Conservation (phyloP, 2,113 vertebrate genomes). For the Poecilia latipinna region DNA sequence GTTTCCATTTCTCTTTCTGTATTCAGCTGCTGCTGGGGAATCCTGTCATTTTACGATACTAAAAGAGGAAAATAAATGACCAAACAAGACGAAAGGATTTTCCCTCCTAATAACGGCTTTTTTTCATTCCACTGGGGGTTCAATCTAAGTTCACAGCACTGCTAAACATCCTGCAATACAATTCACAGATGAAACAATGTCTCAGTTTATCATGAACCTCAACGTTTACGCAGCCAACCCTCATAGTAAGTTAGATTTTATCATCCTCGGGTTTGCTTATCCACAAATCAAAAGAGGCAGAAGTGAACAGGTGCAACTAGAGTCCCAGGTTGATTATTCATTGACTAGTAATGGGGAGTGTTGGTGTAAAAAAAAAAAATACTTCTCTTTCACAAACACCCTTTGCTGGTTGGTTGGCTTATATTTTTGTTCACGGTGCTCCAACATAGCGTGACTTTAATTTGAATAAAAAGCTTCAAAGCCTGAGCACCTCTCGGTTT, state of each 20-base stretch:
- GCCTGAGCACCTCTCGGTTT: too few relatives aligned
- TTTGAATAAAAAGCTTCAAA: too few relatives aligned
- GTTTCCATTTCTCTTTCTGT: not conserved
- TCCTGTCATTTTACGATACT: not conserved
- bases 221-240: not conserved
- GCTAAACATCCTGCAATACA: slow-evolving; percentile 22
- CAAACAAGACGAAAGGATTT: not conserved
- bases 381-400: too few relatives aligned
- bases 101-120: not conserved
- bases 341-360: not conserved
- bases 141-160: slow-evolving; percentile 39
- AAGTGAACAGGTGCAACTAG: not conserved
- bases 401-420: too few relatives aligned
- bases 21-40: not conserved
- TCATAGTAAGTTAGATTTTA: not conserved
- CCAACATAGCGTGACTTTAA: too few relatives aligned
- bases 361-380: too few relatives aligned
- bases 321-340: not conserved
- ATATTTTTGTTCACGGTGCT: too few relatives aligned
- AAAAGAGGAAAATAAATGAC: slow-evolving; percentile 10
- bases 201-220: slow-evolving; percentile 3
- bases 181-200: slow-evolving; percentile 25
- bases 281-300: not conserved
- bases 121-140: slow-evolving; percentile 26
- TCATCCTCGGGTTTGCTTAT: not conserved